phyloP scores from a whole-genome alignment of 2,888 invertebrate species.

The Ennomos quercinarius region DNA sequence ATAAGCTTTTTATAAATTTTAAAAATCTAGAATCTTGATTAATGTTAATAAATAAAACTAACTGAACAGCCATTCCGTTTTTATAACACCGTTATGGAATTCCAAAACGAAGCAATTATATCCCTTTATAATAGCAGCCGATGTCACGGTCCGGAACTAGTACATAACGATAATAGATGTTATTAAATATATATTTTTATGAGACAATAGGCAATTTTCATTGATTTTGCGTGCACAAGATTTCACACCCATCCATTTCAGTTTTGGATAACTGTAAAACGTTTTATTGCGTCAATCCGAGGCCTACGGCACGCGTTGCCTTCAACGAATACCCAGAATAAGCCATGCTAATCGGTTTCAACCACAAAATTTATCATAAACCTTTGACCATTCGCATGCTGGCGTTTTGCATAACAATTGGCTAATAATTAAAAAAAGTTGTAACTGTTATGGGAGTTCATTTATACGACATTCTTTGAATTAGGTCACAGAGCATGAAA shows the following conservation, averaged over 20 bases:
- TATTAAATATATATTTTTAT: slow-evolving; percentile 24
- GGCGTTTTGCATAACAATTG: too few species aligned
- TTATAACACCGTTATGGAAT: slow-evolving; percentile 3
- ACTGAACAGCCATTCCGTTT: too few species aligned
- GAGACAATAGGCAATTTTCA: slow-evolving; percentile 29
- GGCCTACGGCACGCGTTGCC: slow-evolving; percentile 8
- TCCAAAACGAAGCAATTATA: slow-evolving; percentile 27
- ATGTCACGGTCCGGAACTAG: slow-evolving; percentile 37
- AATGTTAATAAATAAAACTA: too few species aligned
- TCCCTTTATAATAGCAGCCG: slow-evolving; percentile 32
- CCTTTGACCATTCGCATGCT: too few species aligned
- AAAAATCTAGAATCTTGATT: too few species aligned
- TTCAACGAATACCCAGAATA: slow-evolving; percentile 1
- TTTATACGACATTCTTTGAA: too few species aligned
- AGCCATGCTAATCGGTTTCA: not conserved
- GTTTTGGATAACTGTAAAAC: slow-evolving; percentile 20
- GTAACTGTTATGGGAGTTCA: too few species aligned
- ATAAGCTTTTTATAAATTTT: too few species aligned
- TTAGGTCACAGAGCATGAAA: too few species aligned
- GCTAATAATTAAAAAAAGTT: too few species aligned
- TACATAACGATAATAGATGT: slow-evolving; percentile 26
- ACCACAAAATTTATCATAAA: too few species aligned
- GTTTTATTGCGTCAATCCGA: slow-evolving; percentile 19
- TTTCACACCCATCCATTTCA: slow-evolving; percentile 22
- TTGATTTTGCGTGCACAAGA: slow-evolving; percentile 29